A percentile compares a stretch with the other conserved stretches of the same genome.
Conservation (phyloP, 2,797 vertebrate species). For the Chiloscyllium punctatum region DNA sequence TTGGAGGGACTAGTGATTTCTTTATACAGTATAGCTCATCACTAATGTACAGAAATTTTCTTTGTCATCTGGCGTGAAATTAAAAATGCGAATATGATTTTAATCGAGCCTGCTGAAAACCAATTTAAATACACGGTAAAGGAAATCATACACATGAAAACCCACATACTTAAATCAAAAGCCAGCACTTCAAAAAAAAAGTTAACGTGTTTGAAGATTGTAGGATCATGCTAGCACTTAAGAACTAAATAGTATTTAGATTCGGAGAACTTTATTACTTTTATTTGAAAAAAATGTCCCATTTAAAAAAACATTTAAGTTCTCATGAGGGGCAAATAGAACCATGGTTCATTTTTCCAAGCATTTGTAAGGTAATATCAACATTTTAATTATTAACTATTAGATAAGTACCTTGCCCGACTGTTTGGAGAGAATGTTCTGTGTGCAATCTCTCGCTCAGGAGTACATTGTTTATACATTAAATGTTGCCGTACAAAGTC, state of each 20-base stretch:
- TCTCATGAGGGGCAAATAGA: background rate
- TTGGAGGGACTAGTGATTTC: no score
- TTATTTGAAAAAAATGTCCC: background rate
- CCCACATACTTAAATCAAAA: background rate
- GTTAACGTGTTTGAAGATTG: background rate
- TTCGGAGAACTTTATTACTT: background rate
- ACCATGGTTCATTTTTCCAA: background rate
- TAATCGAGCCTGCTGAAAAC: background rate
- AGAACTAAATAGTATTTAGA: background rate
- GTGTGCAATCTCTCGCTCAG: conserved; percentile 27
- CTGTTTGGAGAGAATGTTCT: background rate
- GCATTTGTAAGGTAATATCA: background rate
- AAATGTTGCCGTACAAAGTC: background rate
- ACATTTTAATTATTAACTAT: background rate
- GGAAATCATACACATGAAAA: background rate
- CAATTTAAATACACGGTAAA: background rate
- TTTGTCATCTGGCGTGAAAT: background rate
- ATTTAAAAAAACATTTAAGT: background rate
- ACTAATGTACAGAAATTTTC: background rate
- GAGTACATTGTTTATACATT: background rate
- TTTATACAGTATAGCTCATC: background rate
- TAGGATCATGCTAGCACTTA: background rate
- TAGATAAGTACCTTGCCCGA: background rate
- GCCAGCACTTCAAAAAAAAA: background rate
- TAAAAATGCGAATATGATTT: background rate